A percentile compares a stretch with the other conserved stretches of the same genome.
phyloP scores from a whole-genome alignment of 2,888 invertebrate species.

The Coleophora flavipennella region DNA sequence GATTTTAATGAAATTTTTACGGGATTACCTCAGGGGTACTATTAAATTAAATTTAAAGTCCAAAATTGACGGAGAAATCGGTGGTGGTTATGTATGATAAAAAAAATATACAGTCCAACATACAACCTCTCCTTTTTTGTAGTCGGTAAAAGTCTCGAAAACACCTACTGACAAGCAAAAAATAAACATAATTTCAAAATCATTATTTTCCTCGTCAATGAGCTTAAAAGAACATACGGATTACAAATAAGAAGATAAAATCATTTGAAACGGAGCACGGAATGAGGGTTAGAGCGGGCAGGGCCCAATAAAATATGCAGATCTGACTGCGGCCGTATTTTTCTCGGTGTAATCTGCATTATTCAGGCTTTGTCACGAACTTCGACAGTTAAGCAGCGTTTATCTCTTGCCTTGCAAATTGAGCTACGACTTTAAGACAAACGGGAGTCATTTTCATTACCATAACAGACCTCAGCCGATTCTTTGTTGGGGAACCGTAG shows the following conservation, averaged over 20 bases:
- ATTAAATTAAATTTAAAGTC: no score
- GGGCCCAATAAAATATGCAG: constrained; percentile 71
- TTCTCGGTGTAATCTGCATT: constrained; percentile 72
- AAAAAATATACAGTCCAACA: no score
- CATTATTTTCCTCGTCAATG: no score
- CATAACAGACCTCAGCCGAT: constrained; percentile 68
- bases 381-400: constrained; percentile 74
- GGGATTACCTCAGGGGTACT: no score
- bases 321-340: constrained; percentile 71
- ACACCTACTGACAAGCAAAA: no score
- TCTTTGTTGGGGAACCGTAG: constrained; percentile 61
- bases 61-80: no score
- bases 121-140: no score
- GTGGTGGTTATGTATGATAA: no score
- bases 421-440: constrained; percentile 73
- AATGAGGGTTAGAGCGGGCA: constrained; percentile 51
- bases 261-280: constrained; percentile 39
- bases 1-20: no score
- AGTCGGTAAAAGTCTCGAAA: no score
- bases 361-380: constrained; percentile 73
- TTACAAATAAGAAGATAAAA: constrained; percentile 26
- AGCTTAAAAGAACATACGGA: no score
- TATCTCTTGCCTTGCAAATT: constrained; percentile 73
- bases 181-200: no score
- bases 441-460: constrained; percentile 71